Percentiles rank a stretch among this genome's conserved stretches.
phyloP scores from a whole-genome alignment of 2,888 invertebrate genomes.

The Craniophora ligustri region DNA sequence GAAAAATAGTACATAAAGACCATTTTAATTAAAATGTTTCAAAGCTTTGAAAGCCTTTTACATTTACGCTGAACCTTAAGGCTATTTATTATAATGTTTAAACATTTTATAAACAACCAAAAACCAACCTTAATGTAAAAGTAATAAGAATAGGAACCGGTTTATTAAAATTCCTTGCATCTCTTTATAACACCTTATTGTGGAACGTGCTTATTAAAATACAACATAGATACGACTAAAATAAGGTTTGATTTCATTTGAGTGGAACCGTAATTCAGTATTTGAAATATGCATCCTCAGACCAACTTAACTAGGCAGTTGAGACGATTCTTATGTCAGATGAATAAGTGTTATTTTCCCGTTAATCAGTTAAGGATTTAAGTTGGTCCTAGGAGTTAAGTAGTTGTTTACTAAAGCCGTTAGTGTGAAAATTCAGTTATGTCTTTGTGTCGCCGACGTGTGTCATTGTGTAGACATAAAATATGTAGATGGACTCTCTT shows the following conservation, averaged over 20 bases:
- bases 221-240: not conserved
- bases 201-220: conserved; percentile 2
- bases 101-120: conserved; percentile 4
- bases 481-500: not conserved
- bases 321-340: not conserved
- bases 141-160: conserved; percentile 8
- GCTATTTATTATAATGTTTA: conserved; percentile 39
- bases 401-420: conserved; percentile 42
- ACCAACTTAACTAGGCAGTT: conserved; percentile 5
- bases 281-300: conserved; percentile 18
- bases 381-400: conserved; percentile 13
- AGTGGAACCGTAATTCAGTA: not conserved
- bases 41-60: conserved; percentile 55
- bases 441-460: conserved; percentile 32
- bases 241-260: conserved; percentile 22
- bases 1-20: conserved; percentile 46
- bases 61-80: conserved; percentile 42
- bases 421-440: conserved; percentile 50
- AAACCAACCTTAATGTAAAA: conserved; percentile 19
- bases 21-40: conserved; percentile 59
- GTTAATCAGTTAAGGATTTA: not conserved
- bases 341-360: not conserved
- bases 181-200: conserved; percentile 7
- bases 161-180: not conserved
- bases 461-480: conserved; percentile 22